Base-by-base conservation (phyloP, 1,140 invertebrate species). In the Drosophila tani region DNA sequence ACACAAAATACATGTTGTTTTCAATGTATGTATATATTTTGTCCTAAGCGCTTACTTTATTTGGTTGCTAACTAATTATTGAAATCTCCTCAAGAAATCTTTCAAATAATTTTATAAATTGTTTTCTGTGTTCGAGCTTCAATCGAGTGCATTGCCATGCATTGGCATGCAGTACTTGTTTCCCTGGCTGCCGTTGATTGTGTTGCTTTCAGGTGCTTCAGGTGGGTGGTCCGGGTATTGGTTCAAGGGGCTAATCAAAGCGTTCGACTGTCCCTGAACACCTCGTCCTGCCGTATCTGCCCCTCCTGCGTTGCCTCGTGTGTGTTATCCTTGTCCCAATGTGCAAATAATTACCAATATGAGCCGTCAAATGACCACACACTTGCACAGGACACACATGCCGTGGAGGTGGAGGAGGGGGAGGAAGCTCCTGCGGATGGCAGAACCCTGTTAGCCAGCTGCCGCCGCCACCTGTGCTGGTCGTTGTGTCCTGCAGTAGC, bases 281-380 rank as follows among this genome's bases (percentile, higher is more conserved):
- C 56, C 35, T 32, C 29, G 19, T 21, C n/a, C 53, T 43, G 1
- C n/a, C 46, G 11, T n/a, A 15, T 9, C 21, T 3, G n/a, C 17
- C n/a, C 24, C 14, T n/a, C 17, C 21, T 40, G 27, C 32, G 5
- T 35, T 12, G 46, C 41, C 46, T 9, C 29, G 60, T 75, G 73
- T 29, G 27, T 51, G 51, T 40, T 66, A 40, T 64, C 66, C 46
- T 24, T 73, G 51, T 65, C 59, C 62, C 85, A 70, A 81, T 79
- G 75, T 75, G 69, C 84, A 81, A 88, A 81, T 88, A 90, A 88
- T 88, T 88, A 88, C 81, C 85, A 79, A 84, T 88, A 90, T 84
- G 81, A 87, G 74, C 83, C 74, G 81, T 87, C 83, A 77, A 88
- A 83, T 80, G 73, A 73, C 71, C 77, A 76, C 69, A 85, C 65